Percentiles rank a stretch among this genome's conserved stretches.
phyloP scores from a whole-genome alignment of 35 echinoderm and acorn worm species.

The Stichopus chloronotus region DNA sequence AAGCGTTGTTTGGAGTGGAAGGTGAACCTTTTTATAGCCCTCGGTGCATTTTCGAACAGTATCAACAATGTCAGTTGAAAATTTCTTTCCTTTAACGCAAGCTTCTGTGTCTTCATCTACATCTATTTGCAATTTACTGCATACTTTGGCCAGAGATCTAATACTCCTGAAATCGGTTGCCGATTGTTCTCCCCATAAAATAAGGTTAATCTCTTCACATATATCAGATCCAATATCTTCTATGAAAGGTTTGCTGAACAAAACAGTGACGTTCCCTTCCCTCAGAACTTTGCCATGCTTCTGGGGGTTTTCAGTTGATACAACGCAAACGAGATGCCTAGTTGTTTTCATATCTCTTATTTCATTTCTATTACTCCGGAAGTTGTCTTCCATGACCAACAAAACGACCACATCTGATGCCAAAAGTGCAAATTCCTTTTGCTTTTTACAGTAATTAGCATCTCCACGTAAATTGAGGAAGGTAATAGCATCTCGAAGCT shows the following conservation, averaged over 20 bases:
- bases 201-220: background rate
- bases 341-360: background rate
- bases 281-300: background rate
- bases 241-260: background rate
- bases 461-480: constrained; percentile 47
- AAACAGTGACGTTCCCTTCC: background rate
- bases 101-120: constrained; percentile 20
- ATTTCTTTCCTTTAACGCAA: background rate
- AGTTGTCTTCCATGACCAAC: background rate
- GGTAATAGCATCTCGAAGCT: constrained; percentile 27
- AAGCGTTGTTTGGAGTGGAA: background rate
- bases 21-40: background rate
- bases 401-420: constrained; percentile 21
- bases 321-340: background rate
- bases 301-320: background rate
- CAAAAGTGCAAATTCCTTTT: background rate
- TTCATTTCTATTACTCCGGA: background rate
- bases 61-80: background rate
- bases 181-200: background rate
- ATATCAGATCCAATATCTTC: constrained; percentile 15
- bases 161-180: background rate
- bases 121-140: background rate
- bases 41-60: background rate
- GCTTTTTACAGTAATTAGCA: background rate
- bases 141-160: background rate